Conservation (phyloP, 2,113 vertebrate genomes). For the Barnardius zonarius region DNA sequence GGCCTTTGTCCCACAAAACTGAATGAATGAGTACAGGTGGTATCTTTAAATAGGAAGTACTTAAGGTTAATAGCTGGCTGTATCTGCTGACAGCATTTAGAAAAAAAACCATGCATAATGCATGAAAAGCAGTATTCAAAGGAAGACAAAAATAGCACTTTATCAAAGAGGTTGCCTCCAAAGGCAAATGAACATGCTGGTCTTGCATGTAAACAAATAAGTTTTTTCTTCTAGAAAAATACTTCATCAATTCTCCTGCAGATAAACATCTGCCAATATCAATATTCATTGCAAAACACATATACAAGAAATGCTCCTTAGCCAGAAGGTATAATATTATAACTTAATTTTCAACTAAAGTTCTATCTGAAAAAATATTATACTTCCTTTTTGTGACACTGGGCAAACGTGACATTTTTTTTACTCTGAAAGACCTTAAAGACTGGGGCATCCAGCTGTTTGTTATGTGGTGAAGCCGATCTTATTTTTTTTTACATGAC, state of each 20-base stretch:
- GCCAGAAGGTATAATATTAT: background rate
- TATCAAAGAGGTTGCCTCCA: conserved; percentile 54
- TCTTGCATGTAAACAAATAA: conserved; percentile 57
- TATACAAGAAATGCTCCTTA: background rate
- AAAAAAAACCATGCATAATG: background rate
- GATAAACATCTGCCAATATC: conserved; percentile 50
- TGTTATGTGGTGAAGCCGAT: background rate
- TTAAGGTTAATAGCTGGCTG: conserved; percentile 28
- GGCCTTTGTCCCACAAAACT: background rate
- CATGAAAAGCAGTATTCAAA: conserved; percentile 60
- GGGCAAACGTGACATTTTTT: background rate
- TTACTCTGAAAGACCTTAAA: background rate
- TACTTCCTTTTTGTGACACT: background rate
- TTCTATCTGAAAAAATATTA: background rate
- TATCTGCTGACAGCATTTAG: conserved; percentile 30
- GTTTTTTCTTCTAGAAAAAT: conserved; percentile 30
- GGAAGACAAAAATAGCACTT: conserved; percentile 68
- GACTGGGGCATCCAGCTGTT: background rate
- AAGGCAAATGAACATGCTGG: conserved; percentile 62
- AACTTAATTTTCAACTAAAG: conserved; percentile 4
- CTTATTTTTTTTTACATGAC: background rate
- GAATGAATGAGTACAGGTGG: conserved; percentile 4
- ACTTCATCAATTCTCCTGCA: conserved; percentile 22
- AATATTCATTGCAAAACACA: background rate
- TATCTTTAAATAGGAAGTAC: conserved; percentile 16